Evolutionary conservation across 1,140 invertebrate species (phyloP), one percentile per base, ranked within the genome.

Genomic region (Scaptodrosophila lebanonensis): DNA sequence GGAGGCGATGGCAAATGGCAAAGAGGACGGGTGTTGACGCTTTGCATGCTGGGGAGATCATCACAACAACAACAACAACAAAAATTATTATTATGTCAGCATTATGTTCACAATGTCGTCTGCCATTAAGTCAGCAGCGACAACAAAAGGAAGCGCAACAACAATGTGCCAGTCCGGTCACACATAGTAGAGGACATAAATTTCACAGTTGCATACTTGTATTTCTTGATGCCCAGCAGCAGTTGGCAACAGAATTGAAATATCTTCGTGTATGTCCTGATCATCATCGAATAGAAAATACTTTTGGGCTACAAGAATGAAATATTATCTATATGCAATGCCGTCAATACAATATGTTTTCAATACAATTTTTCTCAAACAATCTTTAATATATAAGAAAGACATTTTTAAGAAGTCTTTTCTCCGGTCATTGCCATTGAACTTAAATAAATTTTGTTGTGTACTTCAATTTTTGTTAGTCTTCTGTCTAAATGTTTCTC

Each of bases 91-190:
- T 79, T 79, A 79, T 79, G 73, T 67, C 75, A 68, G 69, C 75
- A 79, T 82, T 82, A 79, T 82, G 73, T 61, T 73, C 75, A 77
- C 73, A 77, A 77, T 77, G 73, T 79, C 66, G 73, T 82, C 69
- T 66, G 73, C 65, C 75, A 69, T 79, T 79, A 82, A 82, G 73
- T 79, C 75, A 73, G 53, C 67, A 33, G 45, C 65, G 56, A 42
- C 59, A 49, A 17, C 44, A 50, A 17, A 44, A 45, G 17, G 39
- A 13, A 13, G 44, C 38, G 12, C 39, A 30, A 47, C 35, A 38
- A 22, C 50, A 45, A 29, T 63, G 35, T 63, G 42, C 52, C 59
- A 57, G 48, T 62, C 29, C 32, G 33, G 49, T 66, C 45, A 57
- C n/a, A n/a, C 65, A 54, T 62, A 73, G 73, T 79, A 67, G 68